Evolutionary conservation across 2,797 vertebrate genomes (phyloP), one percentile per base, ranked within the genome.

Genomic region (Argya squamiceps): DNA sequence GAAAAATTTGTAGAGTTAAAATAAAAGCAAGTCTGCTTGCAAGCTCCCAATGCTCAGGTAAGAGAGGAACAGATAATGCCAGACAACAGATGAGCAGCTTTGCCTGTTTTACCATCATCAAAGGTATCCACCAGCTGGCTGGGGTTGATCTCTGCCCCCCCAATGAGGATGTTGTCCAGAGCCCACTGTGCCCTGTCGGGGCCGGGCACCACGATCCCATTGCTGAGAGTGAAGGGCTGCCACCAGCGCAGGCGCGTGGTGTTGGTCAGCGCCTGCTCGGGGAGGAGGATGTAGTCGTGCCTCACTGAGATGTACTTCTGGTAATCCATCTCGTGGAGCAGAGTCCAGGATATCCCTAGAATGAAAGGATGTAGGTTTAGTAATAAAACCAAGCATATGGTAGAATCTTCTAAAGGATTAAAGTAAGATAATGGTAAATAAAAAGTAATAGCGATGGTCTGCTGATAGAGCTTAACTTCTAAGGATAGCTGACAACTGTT

Each of bases 271-370:
- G 99, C 98, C 2, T 97, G 98, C 89, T 99, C 99, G 0, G 99
- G 99, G 18, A 99, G 98, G 20, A 99, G 97, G 56, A 99, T 99
- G 83, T 99, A 99, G 97, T 99, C 99, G 21, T 99, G 99, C 88
- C 99, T 98, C 94, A 99, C 99, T 8, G 98, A 98, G 92, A 99
- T 98, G 24, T 99, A 99, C 96, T 99, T 99, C 43, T 99, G 98
- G 95, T 99, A 99, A 98, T 99, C 99, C 99, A 99, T 99, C 97
- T 99, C 99, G 24, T 99, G 99, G 39, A 99, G 98, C 89, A 99
- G 98, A 10, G 97, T 99, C 99, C 99, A 99, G 70, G 99, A 99
- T 96, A 99, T 99, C 83, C 99, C 99, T 99, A 29, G 37, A 85
- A 92, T 13, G 89, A 52, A 70, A 92, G 47, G 43, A 64, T 50